These are phyloP conservation scores for Myzus persicae DNA, from an alignment of 1,140 invertebrate species.

Conservation along the genomic window DNA sequence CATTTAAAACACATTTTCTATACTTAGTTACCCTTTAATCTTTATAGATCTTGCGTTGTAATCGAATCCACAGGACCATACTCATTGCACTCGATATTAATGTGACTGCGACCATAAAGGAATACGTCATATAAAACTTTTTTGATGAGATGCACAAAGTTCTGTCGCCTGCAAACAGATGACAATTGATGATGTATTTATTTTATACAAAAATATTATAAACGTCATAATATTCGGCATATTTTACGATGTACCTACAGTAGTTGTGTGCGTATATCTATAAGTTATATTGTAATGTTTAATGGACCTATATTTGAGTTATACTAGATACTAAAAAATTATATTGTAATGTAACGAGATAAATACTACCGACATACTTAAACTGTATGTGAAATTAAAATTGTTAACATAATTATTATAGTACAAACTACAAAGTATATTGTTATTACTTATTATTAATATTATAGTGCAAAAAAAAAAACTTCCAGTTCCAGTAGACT, in stretches of 20 bases:
- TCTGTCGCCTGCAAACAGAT: conserved; percentile 28
- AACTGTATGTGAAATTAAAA: not conserved
- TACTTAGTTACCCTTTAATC: not conserved
- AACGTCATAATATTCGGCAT: not conserved
- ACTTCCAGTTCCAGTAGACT: not conserved
- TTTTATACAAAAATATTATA: not conserved
- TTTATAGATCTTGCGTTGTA: conserved; percentile 44
- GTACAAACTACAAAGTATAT: not conserved
- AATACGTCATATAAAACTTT: conserved; percentile 51
- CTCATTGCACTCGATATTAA: conserved; percentile 54
- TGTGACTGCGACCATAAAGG: conserved; percentile 45
- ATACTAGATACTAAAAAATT: not conserved
- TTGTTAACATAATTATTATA: not conserved
- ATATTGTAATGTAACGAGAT: not conserved
- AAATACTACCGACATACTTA: not conserved
- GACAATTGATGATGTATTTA: not conserved
- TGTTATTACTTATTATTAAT: no score
- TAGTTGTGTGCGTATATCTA: not conserved
- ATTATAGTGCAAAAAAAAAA: not conserved
- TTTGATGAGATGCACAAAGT: conserved; percentile 44
- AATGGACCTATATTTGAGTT: not conserved
- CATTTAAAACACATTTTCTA: not conserved
- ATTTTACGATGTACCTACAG: not conserved
- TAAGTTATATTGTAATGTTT: not conserved
- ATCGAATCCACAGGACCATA: conserved; percentile 34